Conservation (phyloP, 2,113 vertebrate genomes). For the Ahaetulla prasina region DNA sequence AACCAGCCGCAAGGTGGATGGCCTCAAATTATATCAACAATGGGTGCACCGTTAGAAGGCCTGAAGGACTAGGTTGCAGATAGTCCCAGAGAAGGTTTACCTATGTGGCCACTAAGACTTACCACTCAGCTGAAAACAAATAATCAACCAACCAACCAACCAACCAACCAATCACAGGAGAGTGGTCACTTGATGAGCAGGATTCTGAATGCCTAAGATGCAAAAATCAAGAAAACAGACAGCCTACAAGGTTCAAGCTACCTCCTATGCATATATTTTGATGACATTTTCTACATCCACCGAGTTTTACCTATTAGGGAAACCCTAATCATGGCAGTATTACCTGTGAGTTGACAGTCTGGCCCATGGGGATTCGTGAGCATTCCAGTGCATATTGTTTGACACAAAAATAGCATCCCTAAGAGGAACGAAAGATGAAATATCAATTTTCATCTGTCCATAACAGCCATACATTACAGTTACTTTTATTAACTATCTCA, state of each 20-base stretch:
- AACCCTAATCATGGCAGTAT: background rate
- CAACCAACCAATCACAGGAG: background rate
- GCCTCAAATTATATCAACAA: background rate
- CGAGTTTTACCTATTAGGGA: background rate
- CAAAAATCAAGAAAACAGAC: background rate
- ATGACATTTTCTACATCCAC: background rate
- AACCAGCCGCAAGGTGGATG: background rate
- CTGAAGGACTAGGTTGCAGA: background rate
- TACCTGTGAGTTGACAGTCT: conserved; percentile 98
- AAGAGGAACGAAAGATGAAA: background rate
- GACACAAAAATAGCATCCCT: conserved; percentile 98
- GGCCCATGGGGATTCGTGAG: conserved; percentile 96
- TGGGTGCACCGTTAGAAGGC: background rate
- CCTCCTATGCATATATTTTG: background rate
- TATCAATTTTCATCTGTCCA: background rate
- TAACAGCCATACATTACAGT: background rate
- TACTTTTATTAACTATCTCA: background rate
- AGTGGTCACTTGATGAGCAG: background rate
- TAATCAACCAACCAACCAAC: background rate
- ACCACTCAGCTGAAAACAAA: background rate
- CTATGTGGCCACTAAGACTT: background rate
- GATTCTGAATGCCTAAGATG: background rate
- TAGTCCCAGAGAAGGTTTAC: background rate
- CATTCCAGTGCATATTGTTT: conserved; percentile 97
- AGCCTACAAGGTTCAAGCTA: background rate